Conservation (phyloP, 2,797 vertebrate species). For the Amniataba percoides region DNA sequence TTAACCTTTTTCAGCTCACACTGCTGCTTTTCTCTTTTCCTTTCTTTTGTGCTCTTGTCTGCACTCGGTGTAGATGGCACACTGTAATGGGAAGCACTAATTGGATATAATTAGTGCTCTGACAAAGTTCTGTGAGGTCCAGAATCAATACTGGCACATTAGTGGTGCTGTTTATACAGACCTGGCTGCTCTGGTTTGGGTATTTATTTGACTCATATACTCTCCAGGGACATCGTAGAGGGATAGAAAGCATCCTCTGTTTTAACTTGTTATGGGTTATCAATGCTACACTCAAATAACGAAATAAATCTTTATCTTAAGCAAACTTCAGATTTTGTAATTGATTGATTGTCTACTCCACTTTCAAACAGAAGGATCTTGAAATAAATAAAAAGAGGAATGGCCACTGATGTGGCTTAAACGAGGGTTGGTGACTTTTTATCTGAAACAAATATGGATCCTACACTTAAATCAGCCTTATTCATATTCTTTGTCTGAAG, state of each 20-base stretch:
- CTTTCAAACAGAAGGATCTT: too few species aligned
- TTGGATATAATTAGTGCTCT: constrained; percentile 39
- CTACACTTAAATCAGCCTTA: too few species aligned
- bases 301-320: background rate
- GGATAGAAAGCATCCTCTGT: background rate
- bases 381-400: background rate
- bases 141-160: constrained; percentile 24
- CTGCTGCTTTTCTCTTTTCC: background rate
- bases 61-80: constrained; percentile 33
- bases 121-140: constrained; percentile 9
- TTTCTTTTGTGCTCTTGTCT: constrained; percentile 12
- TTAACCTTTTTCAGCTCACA: constrained; percentile 7
- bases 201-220: constrained; percentile 1
- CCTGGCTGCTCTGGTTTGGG: background rate
- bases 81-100: constrained; percentile 32
- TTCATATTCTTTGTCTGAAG: too few species aligned
- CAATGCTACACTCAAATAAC: background rate
- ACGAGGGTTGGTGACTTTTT: too few species aligned
- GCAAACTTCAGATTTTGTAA: too few species aligned
- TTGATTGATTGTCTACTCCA: too few species aligned
- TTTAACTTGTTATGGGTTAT: background rate
- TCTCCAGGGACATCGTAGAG: background rate
- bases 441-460: too few species aligned
- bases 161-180: background rate
- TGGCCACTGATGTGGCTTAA: too few species aligned